phyloP scores from a whole-genome alignment of 2,113 vertebrate genomes.

The Scytalopus superciliaris region DNA sequence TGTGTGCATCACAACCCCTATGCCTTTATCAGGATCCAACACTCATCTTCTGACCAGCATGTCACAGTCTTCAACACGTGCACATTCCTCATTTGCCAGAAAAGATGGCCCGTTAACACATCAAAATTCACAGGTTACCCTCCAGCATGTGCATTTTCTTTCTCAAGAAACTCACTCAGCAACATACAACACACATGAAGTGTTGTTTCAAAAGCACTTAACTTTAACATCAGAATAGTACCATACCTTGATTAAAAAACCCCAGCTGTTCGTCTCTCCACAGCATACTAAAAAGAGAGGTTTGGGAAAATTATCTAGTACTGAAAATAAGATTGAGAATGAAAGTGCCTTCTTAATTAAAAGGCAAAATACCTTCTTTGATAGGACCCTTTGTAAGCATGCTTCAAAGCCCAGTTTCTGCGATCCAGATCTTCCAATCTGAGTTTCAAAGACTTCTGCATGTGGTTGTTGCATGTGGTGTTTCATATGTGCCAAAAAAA shows the following conservation, averaged over 20 bases:
- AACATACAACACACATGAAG: background rate
- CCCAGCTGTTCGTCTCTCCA: background rate
- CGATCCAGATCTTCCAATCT: constrained; percentile 48
- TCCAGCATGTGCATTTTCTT: background rate
- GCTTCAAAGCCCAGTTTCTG: constrained; percentile 65
- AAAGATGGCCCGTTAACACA: rapidly evolving
- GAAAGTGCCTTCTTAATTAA: constrained; percentile 46
- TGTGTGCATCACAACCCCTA: background rate
- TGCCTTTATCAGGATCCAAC: background rate
- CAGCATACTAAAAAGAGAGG: background rate
- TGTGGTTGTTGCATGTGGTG: constrained; percentile 44
- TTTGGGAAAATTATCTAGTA: constrained; percentile 28
- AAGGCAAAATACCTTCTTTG: constrained; percentile 61
- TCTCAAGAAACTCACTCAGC: background rate
- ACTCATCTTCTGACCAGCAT: background rate
- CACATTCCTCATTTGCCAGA: background rate
- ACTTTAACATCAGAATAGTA: background rate
- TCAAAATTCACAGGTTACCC: background rate
- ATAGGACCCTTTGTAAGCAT: constrained; percentile 50
- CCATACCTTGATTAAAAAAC: background rate
- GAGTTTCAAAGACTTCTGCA: constrained; percentile 61
- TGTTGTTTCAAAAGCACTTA: background rate
- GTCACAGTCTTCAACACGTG: background rate
- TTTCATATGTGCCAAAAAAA: background rate
- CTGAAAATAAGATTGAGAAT: constrained; percentile 15